Evolutionary conservation across 2,888 invertebrate genomes (phyloP).

Genomic region (Erebia aethiops): DNA sequence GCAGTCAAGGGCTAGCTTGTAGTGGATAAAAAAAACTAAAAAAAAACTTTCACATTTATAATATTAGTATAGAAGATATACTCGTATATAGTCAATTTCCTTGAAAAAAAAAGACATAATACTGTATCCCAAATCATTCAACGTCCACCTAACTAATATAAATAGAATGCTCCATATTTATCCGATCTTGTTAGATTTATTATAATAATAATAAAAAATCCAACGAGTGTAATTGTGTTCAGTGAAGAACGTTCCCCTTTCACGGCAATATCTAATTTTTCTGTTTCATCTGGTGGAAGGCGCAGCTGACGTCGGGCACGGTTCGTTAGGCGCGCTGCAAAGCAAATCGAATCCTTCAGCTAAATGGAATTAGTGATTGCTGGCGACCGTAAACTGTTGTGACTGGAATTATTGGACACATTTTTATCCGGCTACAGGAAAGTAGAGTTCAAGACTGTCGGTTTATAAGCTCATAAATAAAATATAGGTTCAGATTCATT

Average conservation of each 20-base stretch:
- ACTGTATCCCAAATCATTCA: too few relatives aligned
- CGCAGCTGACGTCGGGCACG: conserved; percentile 57
- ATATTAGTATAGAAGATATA: too few relatives aligned
- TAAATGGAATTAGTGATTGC: conserved; percentile 67
- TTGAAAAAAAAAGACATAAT: too few relatives aligned
- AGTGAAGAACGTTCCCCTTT: conserved; percentile 43
- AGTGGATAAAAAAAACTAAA: too few relatives aligned
- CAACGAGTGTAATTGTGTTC: conserved; percentile 33
- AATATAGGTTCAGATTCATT: too few relatives aligned
- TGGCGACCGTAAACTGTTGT: conserved; percentile 9
- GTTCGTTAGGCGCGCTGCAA: conserved; percentile 63
- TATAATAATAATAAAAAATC: not conserved
- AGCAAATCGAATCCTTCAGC: conserved; percentile 61
- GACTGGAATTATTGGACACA: conserved; percentile 4
- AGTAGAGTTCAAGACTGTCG: too few relatives aligned
- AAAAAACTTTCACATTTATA: too few relatives aligned
- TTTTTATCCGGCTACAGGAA: not conserved
- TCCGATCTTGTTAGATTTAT: not conserved
- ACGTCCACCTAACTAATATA: too few relatives aligned
- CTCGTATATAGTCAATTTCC: too few relatives aligned
- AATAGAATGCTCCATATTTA: conserved; percentile 1
- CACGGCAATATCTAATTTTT: conserved; percentile 54
- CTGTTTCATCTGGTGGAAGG: conserved; percentile 62
- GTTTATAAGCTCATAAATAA: too few relatives aligned
- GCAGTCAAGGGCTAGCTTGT: too few relatives aligned